Base-by-base conservation (phyloP, 1,140 invertebrate genomes). In the Elysia chlorotica region DNA sequence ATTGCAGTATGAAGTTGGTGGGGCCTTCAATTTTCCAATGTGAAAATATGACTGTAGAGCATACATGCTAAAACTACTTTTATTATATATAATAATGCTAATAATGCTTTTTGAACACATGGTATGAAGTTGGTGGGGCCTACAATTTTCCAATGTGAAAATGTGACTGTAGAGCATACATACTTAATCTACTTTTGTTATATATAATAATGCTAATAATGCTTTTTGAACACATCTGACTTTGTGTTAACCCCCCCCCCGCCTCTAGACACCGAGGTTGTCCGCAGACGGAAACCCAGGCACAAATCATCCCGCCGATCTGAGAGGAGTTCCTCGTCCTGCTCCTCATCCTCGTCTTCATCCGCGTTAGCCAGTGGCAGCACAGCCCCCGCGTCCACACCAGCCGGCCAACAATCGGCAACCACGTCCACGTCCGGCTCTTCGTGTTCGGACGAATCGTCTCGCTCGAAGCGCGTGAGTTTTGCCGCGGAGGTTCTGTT, bases 401-500 rank as follows among this genome's bases (percentile, higher is more conserved):
- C n/a, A n/a, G n/a, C n/a, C n/a, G n/a, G n/a, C n/a, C 41, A 53
- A 19, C 14, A 14, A 19, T n/a, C 41, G 21, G 41, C 36, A 1
- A 56, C 65, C 3, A 35, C 65, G 14, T 68, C 31, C 31, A 61
- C 57, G 36, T 36, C 31, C 19, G 33, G 48, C 21, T 53, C 65
- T 33, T 35, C 57, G 36, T 36, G 23, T 37, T 63, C 28, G 14
- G 79, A 81, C 28, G 76, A 77, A 10, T 71, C 73, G 35, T 71
- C 61, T n/a, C 71, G 76, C 17, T 78, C 80, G 31, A 85, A 83
- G 67, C 78, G 82, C 59, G 83, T 85, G 17, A 85, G 83, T 63
- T 85, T 83, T 78, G 83, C 83, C 5, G 82, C 81, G 21, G 83
- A 85, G 65, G 82, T 85, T 28, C 83, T 81, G 0, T 83, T 85